These are phyloP conservation scores for Penaeus japonicus DNA, from an alignment of 1,140 invertebrate genomes.

Conservation along the genomic window DNA sequence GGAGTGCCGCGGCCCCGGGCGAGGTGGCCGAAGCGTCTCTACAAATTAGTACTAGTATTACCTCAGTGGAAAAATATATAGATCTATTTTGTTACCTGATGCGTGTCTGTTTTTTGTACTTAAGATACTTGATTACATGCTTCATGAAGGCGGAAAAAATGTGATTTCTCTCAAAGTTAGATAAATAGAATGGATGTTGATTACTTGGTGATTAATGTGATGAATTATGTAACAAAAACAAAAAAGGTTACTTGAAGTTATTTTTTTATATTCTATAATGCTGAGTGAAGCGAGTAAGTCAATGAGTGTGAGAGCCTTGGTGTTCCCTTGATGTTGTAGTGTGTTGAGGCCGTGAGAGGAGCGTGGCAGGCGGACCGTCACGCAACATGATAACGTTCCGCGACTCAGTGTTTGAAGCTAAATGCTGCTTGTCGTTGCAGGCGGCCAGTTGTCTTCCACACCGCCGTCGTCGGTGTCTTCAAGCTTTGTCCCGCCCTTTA, in stretches of 20 bases:
- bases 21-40: not conserved
- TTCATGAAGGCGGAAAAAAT: constrained; percentile 10
- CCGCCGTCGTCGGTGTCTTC: constrained; percentile 29
- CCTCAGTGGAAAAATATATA: constrained; percentile 37
- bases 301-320: no score
- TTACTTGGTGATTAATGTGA: not conserved
- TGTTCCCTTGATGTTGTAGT: no score
- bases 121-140: constrained; percentile 19
- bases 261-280: not conserved
- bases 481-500: not conserved
- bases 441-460: constrained; percentile 28
- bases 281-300: no score
- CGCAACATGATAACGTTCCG: no score
- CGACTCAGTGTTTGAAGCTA: constrained; percentile 17
- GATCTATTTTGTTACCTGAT: constrained; percentile 48
- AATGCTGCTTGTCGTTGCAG: constrained; percentile 52
- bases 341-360: not conserved
- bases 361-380: not conserved
- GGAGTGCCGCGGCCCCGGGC: no score
- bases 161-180: no score
- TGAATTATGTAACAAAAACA: not conserved
- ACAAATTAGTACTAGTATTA: constrained; percentile 41
- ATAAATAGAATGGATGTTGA: not conserved
- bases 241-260: not conserved
- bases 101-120: constrained; percentile 47